phyloP scores from a whole-genome alignment of 2,888 invertebrate species.

The Odontothrips loti region DNA sequence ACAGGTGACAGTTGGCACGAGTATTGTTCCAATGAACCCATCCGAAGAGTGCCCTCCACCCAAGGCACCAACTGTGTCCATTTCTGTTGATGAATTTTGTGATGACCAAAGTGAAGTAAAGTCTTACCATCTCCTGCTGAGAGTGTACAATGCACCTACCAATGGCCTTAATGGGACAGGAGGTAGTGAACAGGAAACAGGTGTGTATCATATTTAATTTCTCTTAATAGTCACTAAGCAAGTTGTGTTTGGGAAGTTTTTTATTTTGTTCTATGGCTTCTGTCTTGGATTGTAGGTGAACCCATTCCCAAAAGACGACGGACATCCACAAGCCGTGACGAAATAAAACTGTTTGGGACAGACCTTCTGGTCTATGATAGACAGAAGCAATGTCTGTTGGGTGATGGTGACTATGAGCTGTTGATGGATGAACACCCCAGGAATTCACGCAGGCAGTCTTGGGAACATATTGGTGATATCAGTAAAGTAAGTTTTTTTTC shows the following conservation, averaged over 20 bases:
- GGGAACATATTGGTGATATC: slow-evolving; percentile 61
- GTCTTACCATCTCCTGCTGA: slow-evolving; percentile 73
- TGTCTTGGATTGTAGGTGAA: slow-evolving; percentile 11
- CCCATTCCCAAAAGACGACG: slow-evolving; percentile 36
- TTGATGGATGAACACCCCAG: slow-evolving; percentile 62
- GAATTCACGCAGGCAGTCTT: slow-evolving; percentile 52
- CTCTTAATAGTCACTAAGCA: too few species aligned
- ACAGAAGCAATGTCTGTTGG: slow-evolving; percentile 77
- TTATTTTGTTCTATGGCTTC: not conserved
- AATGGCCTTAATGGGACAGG: not conserved
- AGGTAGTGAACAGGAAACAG: not conserved
- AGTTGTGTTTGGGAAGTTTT: too few species aligned
- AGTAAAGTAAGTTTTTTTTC: slow-evolving; percentile 45
- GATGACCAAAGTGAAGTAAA: slow-evolving; percentile 75
- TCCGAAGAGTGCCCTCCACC: slow-evolving; percentile 60
- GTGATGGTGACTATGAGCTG: slow-evolving; percentile 87
- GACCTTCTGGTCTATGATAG: slow-evolving; percentile 88
- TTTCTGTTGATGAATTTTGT: slow-evolving; percentile 80
- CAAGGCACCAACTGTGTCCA: slow-evolving; percentile 73
- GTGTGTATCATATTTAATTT: not conserved
- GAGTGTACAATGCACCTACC: slow-evolving; percentile 53
- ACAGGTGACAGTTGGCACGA: slow-evolving; percentile 54
- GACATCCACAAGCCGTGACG: slow-evolving; percentile 44
- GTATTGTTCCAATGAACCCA: slow-evolving; percentile 72
- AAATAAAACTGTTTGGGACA: slow-evolving; percentile 62